Evolutionary conservation across 2,888 invertebrate genomes (phyloP), one percentile per base, ranked within the genome.

Genomic region (Hypomecis punctinalis): DNA sequence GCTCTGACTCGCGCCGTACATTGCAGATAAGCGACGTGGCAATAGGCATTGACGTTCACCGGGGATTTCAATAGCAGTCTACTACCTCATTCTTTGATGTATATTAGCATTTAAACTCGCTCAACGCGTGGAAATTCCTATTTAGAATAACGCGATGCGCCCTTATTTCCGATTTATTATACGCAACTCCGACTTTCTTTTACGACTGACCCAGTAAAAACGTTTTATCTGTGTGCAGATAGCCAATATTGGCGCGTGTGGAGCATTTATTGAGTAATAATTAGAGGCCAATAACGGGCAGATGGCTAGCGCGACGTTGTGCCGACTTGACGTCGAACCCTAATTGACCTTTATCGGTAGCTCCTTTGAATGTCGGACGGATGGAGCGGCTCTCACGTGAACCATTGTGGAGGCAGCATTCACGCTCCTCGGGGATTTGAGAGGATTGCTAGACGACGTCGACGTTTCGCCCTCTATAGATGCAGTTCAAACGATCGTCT

Each of bases 1-100:
- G 74, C 73, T 76, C 76, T 70, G 72, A 61, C 71, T 85, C 81
- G 76, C 79, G 73, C 81, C 81, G 83, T 84, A 84, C 82, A 84
- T 82, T 85, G 86, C 78, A 85, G 90, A 90, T 91, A 91, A 91
- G 85, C 88, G 90, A 89, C 89, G 85, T 85, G 84, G 89, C 90
- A 91, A 90, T 90, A 90, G 89, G 90, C 89, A 90, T 90, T 91
- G 88, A 91, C 87, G 89, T 84, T 90, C 91, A 83, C 87, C 78
- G 80, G 89, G 88, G 89, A 90, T 84, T 88, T 90, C 87, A 88
- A 91, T 90, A 83, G 86, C 82, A 85, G 85, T 83, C 86, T 89
- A 82, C 84, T 85, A 61, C 67, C 62, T 85, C 82, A 87, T 89
- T 89, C 88, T 88, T 86, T 83, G 86, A 87, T 80, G 83, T 83